A percentile compares a stretch with the other conserved stretches of the same genome.
Conservation (phyloP, 2,888 invertebrate species). For the Acrobasis suavella region DNA sequence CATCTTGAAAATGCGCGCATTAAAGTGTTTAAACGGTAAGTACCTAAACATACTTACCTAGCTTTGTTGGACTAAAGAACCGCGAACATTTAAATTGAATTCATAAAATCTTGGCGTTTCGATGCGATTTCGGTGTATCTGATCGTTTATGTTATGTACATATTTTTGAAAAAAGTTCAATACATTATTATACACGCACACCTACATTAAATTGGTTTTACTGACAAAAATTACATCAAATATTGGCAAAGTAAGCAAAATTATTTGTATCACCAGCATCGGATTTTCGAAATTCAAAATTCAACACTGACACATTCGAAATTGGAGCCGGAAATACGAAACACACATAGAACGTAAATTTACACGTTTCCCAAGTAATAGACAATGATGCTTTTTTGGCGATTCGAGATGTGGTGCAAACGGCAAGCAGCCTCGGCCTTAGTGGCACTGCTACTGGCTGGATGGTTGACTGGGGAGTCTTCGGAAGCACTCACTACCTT, state of each 20-base stretch:
- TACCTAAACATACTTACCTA: no score
- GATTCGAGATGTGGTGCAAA: constrained; percentile 74
- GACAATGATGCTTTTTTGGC: constrained; percentile 63
- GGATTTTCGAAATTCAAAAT: constrained; percentile 2
- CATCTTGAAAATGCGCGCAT: constrained; percentile 17
- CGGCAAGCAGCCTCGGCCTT: constrained; percentile 63
- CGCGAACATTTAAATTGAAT: no score
- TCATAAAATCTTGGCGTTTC: constrained; percentile 5
- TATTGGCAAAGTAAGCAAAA: not conserved
- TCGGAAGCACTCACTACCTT: constrained; percentile 87
- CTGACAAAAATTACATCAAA: not conserved
- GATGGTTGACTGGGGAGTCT: constrained; percentile 71
- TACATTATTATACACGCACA: not conserved
- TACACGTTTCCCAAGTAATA: constrained; percentile 29
- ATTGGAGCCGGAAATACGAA: not conserved
- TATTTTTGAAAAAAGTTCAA: not conserved
- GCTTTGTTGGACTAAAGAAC: no score
- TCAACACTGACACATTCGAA: constrained; percentile 6
- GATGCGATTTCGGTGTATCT: constrained; percentile 5
- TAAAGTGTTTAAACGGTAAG: not conserved
- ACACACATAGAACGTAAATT: constrained; percentile 23
- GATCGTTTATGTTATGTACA: not conserved
- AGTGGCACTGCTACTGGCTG: constrained; percentile 61
- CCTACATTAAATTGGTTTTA: not conserved
- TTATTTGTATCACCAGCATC: not conserved